Conservation (phyloP, 2,113 vertebrate genomes). For the Lutjanus erythropterus region DNA sequence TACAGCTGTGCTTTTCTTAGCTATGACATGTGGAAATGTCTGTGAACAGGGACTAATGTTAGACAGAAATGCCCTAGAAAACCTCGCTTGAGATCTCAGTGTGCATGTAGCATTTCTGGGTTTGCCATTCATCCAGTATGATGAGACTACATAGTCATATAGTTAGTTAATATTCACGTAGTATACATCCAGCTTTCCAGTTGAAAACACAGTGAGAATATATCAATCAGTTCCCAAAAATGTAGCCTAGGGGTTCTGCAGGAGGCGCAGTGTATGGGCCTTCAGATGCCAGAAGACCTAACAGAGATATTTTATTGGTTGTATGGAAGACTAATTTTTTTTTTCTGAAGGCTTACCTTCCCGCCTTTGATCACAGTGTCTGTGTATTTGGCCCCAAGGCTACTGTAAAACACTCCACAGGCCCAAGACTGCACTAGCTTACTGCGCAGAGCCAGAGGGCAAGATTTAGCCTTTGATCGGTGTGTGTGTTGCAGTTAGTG, state of each 20-base stretch:
- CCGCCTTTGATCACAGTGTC: slow-evolving; percentile 68
- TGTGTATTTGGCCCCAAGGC: slow-evolving; percentile 72
- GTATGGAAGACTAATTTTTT: slow-evolving; percentile 27
- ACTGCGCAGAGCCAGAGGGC: slow-evolving; percentile 69
- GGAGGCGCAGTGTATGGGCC: not conserved
- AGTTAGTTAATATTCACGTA: not conserved
- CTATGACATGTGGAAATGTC: not conserved
- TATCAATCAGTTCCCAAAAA: not conserved
- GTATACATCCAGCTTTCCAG: not conserved
- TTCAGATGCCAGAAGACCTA: slow-evolving; percentile 10
- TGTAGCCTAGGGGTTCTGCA: not conserved
- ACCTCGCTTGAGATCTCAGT: not conserved
- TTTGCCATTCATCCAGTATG: not conserved
- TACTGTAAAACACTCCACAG: slow-evolving; percentile 71
- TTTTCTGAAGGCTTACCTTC: slow-evolving; percentile 50
- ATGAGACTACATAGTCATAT: not conserved
- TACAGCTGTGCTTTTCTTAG: not conserved
- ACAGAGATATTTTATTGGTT: slow-evolving; percentile 42
- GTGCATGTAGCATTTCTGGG: not conserved
- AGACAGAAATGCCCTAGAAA: not conserved
- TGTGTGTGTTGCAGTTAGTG: slow-evolving; percentile 6
- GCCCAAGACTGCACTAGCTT: slow-evolving; percentile 39
- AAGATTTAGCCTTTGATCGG: slow-evolving; percentile 58
- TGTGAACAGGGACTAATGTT: not conserved
- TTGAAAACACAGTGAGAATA: not conserved